These are phyloP conservation scores for Loxodonta africana DNA, from an alignment of 2,113 vertebrate species.

Conservation along the genomic window DNA sequence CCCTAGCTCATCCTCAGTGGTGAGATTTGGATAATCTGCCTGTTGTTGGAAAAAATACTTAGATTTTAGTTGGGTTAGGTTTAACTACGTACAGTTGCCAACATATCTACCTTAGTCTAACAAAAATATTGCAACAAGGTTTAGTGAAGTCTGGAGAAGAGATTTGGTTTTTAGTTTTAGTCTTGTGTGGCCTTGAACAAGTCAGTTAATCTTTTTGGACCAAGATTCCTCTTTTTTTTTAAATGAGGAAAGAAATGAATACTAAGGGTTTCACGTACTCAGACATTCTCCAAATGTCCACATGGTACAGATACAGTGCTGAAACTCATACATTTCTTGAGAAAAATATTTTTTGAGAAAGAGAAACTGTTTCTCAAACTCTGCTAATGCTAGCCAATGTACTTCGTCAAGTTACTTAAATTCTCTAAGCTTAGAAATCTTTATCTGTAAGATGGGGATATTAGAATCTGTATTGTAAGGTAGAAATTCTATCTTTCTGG, in stretches of 20 bases:
- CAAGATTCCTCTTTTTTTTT: conserved; percentile 26
- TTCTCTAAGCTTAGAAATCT: not conserved
- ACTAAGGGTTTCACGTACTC: not conserved
- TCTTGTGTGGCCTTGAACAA: conserved; percentile 28
- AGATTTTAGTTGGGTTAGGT: conserved; percentile 54
- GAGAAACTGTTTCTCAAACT: conserved; percentile 24
- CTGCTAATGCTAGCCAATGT: not conserved
- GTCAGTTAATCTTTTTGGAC: not conserved
- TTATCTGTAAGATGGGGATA: not conserved
- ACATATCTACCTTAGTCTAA: not conserved
- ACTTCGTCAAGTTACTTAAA: conserved; percentile 44
- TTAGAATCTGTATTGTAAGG: not conserved
- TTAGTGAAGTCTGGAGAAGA: conserved; percentile 54
- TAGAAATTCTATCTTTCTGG: not conserved
- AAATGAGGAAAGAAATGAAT: conserved; percentile 45
- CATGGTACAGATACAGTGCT: conserved; percentile 39
- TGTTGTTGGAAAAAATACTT: conserved; percentile 5
- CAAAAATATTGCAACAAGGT: conserved; percentile 11
- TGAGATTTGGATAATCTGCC: conserved; percentile 9
- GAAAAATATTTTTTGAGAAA: conserved; percentile 11
- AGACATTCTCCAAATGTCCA: not conserved
- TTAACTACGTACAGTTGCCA: conserved; percentile 1
- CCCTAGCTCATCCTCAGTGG: not conserved
- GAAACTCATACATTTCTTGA: conserved; percentile 3
- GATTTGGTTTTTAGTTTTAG: conserved; percentile 47